A percentile compares a stretch with the other conserved stretches of the same genome.
Conservation (phyloP, 2,888 invertebrate species). For the Abrostola tripartita region DNA sequence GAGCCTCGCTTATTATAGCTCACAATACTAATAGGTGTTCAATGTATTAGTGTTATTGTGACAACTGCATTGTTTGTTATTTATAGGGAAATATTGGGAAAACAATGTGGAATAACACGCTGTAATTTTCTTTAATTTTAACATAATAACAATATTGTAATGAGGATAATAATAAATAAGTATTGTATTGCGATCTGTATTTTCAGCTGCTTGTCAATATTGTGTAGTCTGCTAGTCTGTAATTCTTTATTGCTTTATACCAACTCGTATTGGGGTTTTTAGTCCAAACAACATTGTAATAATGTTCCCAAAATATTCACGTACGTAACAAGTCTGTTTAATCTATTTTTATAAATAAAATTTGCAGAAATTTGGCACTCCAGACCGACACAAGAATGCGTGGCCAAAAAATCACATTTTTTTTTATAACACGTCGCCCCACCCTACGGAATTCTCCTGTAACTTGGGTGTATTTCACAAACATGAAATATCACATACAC, state of each 20-base stretch:
- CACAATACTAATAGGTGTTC: slow-evolving; percentile 47
- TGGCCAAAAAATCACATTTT: slow-evolving; percentile 31
- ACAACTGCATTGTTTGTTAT: slow-evolving; percentile 28
- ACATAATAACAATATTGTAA: not conserved
- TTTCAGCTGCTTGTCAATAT: not conserved
- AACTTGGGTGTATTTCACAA: no score
- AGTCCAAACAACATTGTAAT: slow-evolving; percentile 26
- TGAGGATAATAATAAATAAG: not conserved
- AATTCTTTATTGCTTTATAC: no score
- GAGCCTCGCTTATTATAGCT: slow-evolving; percentile 61
- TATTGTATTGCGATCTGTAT: not conserved
- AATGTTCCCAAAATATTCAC: slow-evolving; percentile 34
- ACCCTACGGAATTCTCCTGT: no score
- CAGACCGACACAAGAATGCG: slow-evolving; percentile 36
- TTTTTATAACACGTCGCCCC: no score
- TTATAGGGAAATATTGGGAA: slow-evolving; percentile 7
- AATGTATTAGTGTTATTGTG: slow-evolving; percentile 25
- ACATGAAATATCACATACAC: no score
- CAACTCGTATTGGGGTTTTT: not conserved
- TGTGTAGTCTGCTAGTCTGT: no score
- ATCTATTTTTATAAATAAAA: slow-evolving; percentile 40
- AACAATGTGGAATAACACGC: not conserved
- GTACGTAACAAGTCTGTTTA: slow-evolving; percentile 25
- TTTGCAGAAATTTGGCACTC: slow-evolving; percentile 53
- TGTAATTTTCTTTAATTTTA: slow-evolving; percentile 9